Evolutionary conservation across 2,797 vertebrate genomes (phyloP), one percentile per base, ranked within the genome.

Genomic region (Dromococcyx pavoninus): DNA sequence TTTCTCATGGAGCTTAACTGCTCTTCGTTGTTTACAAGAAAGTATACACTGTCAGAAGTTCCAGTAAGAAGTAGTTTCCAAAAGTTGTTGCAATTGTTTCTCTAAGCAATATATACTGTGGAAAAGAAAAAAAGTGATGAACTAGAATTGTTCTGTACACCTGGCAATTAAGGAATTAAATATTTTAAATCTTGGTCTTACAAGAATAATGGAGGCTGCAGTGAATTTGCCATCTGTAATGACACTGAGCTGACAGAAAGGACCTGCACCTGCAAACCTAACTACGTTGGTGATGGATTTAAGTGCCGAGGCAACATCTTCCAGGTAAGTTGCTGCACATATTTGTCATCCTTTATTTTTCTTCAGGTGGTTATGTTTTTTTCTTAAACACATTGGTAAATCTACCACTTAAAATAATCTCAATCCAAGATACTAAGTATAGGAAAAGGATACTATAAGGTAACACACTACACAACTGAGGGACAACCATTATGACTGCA

Each of bases 141-240:
- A 25, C 5, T 62, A 24, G 22, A 80, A 80, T 43, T 28, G 4
- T 23, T 79, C 72, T 61, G 14, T 48, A 53, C 28, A 67, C 8
- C 11, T 73, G 51, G 8, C 13, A 91, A 70, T 32, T 5, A 70
- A 87, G 3, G 14, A 82, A 72, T 22, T 53, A 23, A 17, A 21
- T 50, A n/a, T 79, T 79, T 79, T 57, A 33, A 70, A 76, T 32
- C 65, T 86, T 90, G 18, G 30, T 94, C 32, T 93, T 80, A 33
- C n/a, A 97, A 99, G 99, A 98, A 95, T 86, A 99, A 99, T 0
- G 99, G 99, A 1, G 98, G 98, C 57, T 99, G 99, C 90, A 98
- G 98, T 81, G 75, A 88, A 30, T 96, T 93, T 66, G 99, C 99
- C 8, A 33, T n/a, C 44, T 99, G 99, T 89, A 98, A 97, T 67